phyloP scores from a whole-genome alignment of 2,113 vertebrate species.

The Onychostruthus taczanowskii region DNA sequence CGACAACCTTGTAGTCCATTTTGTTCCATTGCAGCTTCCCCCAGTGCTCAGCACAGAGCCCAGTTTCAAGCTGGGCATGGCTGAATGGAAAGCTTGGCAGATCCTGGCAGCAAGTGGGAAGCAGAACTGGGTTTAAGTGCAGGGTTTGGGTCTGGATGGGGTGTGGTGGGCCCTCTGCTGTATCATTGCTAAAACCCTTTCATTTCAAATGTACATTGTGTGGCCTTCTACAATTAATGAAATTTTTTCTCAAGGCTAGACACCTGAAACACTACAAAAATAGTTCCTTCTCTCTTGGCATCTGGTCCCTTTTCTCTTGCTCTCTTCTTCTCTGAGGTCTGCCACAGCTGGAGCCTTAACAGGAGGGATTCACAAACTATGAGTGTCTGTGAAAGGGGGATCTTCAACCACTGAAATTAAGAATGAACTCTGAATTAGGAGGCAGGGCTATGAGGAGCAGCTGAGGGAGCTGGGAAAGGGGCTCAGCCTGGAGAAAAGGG shows the following conservation, averaged over 20 bases:
- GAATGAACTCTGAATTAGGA: neutral
- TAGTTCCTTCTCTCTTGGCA: neutral
- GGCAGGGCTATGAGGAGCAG: neutral
- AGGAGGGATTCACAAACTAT: fast-evolving
- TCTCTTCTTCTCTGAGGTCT: neutral
- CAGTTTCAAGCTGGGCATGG: neutral
- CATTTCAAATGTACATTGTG: neutral
- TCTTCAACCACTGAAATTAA: neutral
- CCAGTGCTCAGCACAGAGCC: conserved; percentile 14
- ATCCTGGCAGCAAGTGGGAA: neutral
- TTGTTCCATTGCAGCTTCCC: conserved; percentile 36
- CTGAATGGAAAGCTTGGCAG: neutral
- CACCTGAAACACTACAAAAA: neutral
- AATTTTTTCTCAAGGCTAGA: neutral
- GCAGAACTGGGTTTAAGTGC: neutral
- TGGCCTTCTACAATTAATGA: neutral
- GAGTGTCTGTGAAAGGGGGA: neutral
- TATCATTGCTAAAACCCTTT: neutral
- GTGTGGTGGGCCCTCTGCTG: neutral
- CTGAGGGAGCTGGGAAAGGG: neutral
- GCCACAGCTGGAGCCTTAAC: neutral
- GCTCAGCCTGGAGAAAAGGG: neutral
- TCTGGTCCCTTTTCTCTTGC: no score
- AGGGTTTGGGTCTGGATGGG: neutral
- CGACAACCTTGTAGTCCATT: conserved; percentile 14